phyloP scores from a whole-genome alignment of 2,113 vertebrate species.

The Nothoprocta perdicaria region DNA sequence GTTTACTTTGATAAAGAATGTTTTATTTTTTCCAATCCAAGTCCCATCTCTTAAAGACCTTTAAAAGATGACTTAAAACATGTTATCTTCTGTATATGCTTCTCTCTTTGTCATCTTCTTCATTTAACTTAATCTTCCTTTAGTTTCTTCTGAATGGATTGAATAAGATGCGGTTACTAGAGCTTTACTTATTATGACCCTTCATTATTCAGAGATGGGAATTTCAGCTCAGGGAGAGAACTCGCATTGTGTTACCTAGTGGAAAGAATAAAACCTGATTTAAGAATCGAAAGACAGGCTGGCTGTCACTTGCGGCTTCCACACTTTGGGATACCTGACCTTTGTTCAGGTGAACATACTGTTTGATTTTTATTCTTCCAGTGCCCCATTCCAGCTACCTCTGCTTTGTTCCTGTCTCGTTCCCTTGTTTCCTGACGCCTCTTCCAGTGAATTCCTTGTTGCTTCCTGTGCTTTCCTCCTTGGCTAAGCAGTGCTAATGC shows the following conservation, averaged over 20 bases:
- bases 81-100: background rate
- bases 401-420: slow-evolving; percentile 3
- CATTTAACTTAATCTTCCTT: background rate
- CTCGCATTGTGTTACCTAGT: background rate
- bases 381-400: background rate
- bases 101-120: background rate
- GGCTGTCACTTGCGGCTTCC: background rate
- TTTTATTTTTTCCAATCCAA: background rate
- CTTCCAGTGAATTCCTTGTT: background rate
- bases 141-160: background rate
- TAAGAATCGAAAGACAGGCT: slow-evolving; percentile 10
- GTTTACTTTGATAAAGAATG: background rate
- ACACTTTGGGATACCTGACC: slow-evolving; percentile 14
- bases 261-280: background rate
- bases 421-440: slow-evolving; percentile 19
- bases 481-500: background rate
- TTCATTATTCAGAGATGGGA: background rate
- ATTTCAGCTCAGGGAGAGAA: background rate
- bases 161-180: background rate
- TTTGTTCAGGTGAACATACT: background rate
- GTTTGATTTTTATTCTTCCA: slow-evolving; percentile 42
- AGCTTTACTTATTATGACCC: background rate
- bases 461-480: slow-evolving; percentile 43
- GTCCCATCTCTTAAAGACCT: background rate
- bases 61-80: background rate